Evolutionary conservation across 2,888 invertebrate genomes (phyloP).

Genomic region (Disparrhopalites patrizii): DNA sequence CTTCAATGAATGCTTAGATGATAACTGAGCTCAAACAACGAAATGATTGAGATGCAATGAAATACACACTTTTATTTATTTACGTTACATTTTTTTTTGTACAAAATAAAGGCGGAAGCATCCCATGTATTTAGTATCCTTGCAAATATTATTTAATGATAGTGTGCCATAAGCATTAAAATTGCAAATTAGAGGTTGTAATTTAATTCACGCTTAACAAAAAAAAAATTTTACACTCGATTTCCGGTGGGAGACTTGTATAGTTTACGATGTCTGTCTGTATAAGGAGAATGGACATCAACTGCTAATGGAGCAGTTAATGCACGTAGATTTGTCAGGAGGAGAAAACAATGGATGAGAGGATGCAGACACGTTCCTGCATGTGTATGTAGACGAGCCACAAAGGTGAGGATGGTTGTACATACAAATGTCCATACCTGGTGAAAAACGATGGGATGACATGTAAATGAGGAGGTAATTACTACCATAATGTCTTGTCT

Average conservation of each 20-base stretch:
- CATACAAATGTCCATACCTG: neutral
- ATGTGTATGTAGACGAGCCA: neutral
- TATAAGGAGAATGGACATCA: too few relatives aligned
- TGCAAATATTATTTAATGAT: neutral
- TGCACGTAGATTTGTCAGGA: too few relatives aligned
- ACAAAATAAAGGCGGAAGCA: neutral
- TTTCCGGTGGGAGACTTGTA: too few relatives aligned
- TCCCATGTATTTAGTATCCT: neutral
- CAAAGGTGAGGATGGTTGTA: neutral
- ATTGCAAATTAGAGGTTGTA: neutral
- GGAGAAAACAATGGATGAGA: too few relatives aligned
- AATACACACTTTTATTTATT: neutral
- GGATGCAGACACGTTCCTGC: too few relatives aligned
- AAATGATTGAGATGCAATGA: neutral
- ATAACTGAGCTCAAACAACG: too few relatives aligned
- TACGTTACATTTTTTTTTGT: neutral
- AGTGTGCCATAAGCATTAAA: neutral
- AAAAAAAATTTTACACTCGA: too few relatives aligned
- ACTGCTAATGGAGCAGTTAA: neutral
- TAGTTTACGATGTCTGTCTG: too few relatives aligned
- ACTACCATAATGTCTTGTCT: neutral
- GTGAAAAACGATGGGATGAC: conserved; percentile 1
- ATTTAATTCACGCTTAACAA: too few relatives aligned
- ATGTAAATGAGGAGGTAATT: conserved; percentile 3
- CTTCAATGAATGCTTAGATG: too few relatives aligned